Evolutionary conservation across 2,113 vertebrate species (phyloP).

Genomic region (Cacatua alba): DNA sequence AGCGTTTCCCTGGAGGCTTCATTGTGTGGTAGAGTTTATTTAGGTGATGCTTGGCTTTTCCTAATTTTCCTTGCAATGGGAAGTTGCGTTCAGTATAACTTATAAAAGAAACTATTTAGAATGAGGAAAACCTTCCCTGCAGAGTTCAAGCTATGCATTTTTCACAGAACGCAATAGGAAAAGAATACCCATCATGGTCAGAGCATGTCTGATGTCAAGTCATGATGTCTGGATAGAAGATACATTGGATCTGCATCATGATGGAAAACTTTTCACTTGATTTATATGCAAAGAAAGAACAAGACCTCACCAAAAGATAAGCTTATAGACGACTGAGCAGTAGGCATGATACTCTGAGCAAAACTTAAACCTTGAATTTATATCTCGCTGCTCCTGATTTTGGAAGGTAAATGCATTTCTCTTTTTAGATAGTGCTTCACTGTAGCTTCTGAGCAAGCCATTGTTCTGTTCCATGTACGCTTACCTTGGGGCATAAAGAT

Average conservation of each 20-base stretch:
- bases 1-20: not conserved
- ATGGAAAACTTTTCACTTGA: not conserved
- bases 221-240: not conserved
- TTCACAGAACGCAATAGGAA: not conserved
- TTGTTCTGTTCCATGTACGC: not conserved
- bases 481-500: not conserved
- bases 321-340: not conserved
- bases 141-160: not conserved
- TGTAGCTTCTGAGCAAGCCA: not conserved
- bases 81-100: not conserved
- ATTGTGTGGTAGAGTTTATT: not conserved
- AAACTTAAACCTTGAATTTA: not conserved
- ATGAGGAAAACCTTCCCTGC: not conserved
- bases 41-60: not conserved
- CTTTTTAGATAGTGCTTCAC: not conserved
- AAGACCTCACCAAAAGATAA: not conserved
- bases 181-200: not conserved
- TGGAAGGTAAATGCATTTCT: not conserved
- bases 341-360: not conserved
- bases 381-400: not conserved
- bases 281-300: not conserved
- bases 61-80: not conserved
- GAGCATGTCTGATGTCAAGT: not conserved
- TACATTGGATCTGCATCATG: not conserved
- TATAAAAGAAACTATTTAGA: not conserved